Evolutionary conservation across 1,140 invertebrate genomes (phyloP).

Genomic region (Notospermus geniculatus): DNA sequence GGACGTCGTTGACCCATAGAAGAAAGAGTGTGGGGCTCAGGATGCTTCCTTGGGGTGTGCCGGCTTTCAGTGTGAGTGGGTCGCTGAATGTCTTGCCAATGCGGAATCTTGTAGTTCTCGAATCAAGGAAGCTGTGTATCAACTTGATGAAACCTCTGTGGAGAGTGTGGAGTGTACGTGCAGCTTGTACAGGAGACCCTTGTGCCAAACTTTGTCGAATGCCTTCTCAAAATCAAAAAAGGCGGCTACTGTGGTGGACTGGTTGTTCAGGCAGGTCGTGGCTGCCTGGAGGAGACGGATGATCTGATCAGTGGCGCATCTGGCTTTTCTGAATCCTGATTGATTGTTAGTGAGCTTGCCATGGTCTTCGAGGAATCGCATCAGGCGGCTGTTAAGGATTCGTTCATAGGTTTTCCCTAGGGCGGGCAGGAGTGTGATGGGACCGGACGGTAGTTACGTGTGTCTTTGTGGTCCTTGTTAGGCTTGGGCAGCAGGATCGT

Average conservation of each 20-base stretch:
- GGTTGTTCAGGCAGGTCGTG: background rate
- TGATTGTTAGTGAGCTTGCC: background rate
- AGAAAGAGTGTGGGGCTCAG: background rate
- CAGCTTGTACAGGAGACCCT: background rate
- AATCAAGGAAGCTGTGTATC: background rate
- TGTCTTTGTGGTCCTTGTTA: background rate
- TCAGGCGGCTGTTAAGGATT: background rate
- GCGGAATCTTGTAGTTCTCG: background rate
- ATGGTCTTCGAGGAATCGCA: background rate
- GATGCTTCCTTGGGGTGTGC: background rate
- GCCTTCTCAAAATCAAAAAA: background rate
- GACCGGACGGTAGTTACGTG: background rate
- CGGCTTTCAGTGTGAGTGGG: background rate
- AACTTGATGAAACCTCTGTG: background rate
- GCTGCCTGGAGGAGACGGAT: background rate
- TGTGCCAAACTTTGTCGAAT: constrained; percentile 1
- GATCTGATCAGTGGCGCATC: background rate
- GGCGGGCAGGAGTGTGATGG: background rate
- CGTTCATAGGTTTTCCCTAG: background rate
- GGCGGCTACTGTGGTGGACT: background rate
- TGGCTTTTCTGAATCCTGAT: background rate
- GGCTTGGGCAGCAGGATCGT: background rate
- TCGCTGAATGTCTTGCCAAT: background rate
- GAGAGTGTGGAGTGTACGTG: background rate
- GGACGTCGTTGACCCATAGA: background rate